Evolutionary conservation across 2,888 invertebrate genomes (phyloP), one percentile per base, ranked within the genome.

Genomic region (Chironomus riparius): DNA sequence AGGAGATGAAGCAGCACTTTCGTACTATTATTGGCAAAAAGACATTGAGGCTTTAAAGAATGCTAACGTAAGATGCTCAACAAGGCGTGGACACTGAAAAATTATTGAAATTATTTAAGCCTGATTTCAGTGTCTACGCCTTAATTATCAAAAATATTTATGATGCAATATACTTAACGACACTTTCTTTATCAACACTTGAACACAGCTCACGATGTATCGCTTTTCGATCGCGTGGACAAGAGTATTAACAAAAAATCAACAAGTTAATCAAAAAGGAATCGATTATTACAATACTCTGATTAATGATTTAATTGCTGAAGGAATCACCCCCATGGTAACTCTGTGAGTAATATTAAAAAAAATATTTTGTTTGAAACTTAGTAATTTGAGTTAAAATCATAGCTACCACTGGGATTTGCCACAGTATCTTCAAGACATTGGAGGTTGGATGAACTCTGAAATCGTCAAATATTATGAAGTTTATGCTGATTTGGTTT

Each of bases 221-320:
- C 82, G 88, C 65, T 88, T 88, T 79, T 88, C 88, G 4, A 85
- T 89, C 77, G 86, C 89, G 0, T 91, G 91, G 91, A 81, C 89
- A 0, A 83, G 91, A 24, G 83, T 91, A 21, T 80, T 90, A 69
- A 88, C 90, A 0, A 86, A 85, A 38, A 88, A 88, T 56, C 85
- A 85, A 70, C 77, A 84, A 0, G 81, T 89, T 12, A 92, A 89
- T 80, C 80, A 86, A 78, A 84, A 84, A 1, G 92, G 90, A 3
- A 82, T 89, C 13, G 81, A 85, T 38, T 90, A 91, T 81, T 92
- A 92, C 82, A 88, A 88, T 78, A 84, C 86, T 77, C 82, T 90
- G 5, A 88, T 91, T 75, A 81, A 90, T 79, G 88, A 87, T 80
- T 85, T 92, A 78, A 77, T 88, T 0, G 85, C 84, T 56, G 87